phyloP scores from a whole-genome alignment of 2,797 vertebrate species.

The Accipiter badius region DNA sequence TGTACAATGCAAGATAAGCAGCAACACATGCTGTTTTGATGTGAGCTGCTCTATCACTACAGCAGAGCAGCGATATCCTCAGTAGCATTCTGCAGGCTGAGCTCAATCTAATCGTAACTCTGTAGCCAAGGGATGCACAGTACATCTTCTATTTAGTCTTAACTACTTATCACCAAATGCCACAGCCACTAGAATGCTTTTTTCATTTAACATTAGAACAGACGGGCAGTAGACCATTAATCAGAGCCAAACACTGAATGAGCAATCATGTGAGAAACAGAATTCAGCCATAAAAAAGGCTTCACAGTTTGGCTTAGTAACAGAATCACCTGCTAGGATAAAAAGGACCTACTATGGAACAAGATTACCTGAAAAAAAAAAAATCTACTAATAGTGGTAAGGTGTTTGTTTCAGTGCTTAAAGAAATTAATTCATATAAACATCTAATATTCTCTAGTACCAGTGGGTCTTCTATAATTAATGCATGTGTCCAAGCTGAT shows the following conservation, averaged over 20 bases:
- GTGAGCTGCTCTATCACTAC: background rate
- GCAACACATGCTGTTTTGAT: constrained; percentile 14
- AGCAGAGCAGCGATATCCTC: constrained; percentile 4
- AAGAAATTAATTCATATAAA: background rate
- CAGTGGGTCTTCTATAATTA: background rate
- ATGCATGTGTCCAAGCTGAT: background rate
- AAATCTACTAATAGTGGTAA: background rate
- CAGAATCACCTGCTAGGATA: background rate
- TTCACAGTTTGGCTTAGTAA: background rate
- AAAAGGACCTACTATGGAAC: background rate
- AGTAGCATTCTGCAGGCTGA: constrained; percentile 3
- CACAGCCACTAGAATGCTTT: constrained; percentile 16
- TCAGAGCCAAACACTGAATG: constrained; percentile 1
- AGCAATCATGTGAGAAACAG: background rate
- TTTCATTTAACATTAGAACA: constrained; percentile 20
- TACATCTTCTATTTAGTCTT: constrained; percentile 40
- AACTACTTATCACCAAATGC: constrained; percentile 61
- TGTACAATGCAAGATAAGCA: constrained; percentile 30
- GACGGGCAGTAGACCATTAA: background rate
- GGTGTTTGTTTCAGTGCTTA: background rate
- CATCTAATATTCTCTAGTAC: background rate
- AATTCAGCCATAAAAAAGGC: background rate
- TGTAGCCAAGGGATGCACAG: constrained; percentile 11
- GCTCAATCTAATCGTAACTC: constrained; percentile 40
- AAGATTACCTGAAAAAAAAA: background rate